Conservation (phyloP, 30 jellyfish, hydroid and myxozoan species). For the Chironex yamaguchii region DNA sequence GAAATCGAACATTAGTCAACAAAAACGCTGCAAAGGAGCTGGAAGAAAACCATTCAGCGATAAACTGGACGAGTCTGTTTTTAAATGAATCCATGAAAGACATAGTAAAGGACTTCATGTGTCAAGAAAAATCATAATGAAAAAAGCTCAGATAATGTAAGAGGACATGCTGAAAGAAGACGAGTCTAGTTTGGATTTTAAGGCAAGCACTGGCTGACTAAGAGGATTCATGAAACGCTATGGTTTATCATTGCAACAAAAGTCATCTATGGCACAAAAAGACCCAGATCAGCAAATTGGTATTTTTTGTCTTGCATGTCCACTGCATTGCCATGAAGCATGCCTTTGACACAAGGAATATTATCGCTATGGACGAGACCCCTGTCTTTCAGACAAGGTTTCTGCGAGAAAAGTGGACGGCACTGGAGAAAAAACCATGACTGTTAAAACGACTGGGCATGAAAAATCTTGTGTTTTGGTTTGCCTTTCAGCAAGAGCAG, state of each 20-base stretch:
- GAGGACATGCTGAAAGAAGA: neutral
- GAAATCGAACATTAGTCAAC: neutral
- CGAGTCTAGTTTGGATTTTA: neutral
- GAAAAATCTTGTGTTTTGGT: neutral
- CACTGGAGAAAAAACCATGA: neutral
- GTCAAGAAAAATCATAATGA: constrained; percentile 3
- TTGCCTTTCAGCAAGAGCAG: constrained; percentile 19
- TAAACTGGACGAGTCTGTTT: neutral
- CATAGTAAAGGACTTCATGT: neutral
- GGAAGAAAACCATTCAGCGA: constrained; percentile 2
- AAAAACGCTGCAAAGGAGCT: constrained; percentile 1
- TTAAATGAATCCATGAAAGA: neutral
- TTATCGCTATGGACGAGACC: constrained; percentile 3
- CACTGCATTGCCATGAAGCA: neutral
- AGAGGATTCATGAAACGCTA: neutral
- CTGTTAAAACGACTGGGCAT: constrained; percentile 7
- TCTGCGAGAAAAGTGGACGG: neutral
- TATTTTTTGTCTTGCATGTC: neutral
- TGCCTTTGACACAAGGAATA: neutral
- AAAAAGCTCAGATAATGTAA: neutral
- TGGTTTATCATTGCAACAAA: neutral
- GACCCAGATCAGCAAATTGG: neutral
- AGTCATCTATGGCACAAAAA: constrained; percentile 6
- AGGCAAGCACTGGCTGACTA: constrained; percentile 21
- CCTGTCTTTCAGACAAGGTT: neutral